phyloP scores from a whole-genome alignment of 2,888 invertebrate genomes.

The Carabus problematicus region DNA sequence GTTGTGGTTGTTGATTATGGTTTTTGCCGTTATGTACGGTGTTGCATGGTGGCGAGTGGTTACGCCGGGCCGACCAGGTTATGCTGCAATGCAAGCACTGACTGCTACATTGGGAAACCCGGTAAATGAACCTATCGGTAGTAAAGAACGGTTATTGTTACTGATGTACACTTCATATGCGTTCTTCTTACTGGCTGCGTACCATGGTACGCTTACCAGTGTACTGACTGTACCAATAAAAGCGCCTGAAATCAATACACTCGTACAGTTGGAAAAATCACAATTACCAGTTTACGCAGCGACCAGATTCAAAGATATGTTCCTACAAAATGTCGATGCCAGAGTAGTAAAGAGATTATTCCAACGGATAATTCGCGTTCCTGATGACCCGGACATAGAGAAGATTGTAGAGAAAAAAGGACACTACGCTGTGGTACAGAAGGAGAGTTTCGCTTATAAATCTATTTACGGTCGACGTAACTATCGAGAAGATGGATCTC shows the following conservation, averaged over 20 bases:
- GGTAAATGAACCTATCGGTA: conserved; percentile 6
- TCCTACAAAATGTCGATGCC: conserved; percentile 20
- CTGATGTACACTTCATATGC: conserved; percentile 55
- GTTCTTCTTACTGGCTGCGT: conserved; percentile 55
- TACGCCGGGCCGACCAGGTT: conserved; percentile 1
- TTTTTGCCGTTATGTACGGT: conserved; percentile 13
- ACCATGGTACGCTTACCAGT: conserved; percentile 56
- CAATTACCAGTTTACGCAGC: conserved; percentile 42
- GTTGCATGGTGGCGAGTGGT: conserved; percentile 26
- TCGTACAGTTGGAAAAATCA: conserved; percentile 52
- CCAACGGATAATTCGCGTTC: conserved; percentile 20
- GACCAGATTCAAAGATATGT: conserved; percentile 35
- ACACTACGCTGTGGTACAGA: conserved; percentile 30
- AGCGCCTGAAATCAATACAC: conserved; percentile 53
- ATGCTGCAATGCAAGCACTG: conserved; percentile 14
- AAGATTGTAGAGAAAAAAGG: conserved; percentile 16
- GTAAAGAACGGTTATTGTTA: conserved; percentile 49
- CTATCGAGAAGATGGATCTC: conserved; percentile 23
- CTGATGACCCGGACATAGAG: conserved; percentile 36
- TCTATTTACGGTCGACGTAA: conserved; percentile 12
- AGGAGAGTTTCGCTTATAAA: conserved; percentile 34
- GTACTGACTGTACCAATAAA: conserved; percentile 54
- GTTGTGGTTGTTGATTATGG: conserved; percentile 31
- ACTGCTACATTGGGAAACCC: conserved; percentile 27
- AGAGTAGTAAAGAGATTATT: conserved; percentile 10